These are phyloP conservation scores for Gallinago jamesoni DNA, from an alignment of 2,113 vertebrate species.

Conservation along the genomic window DNA sequence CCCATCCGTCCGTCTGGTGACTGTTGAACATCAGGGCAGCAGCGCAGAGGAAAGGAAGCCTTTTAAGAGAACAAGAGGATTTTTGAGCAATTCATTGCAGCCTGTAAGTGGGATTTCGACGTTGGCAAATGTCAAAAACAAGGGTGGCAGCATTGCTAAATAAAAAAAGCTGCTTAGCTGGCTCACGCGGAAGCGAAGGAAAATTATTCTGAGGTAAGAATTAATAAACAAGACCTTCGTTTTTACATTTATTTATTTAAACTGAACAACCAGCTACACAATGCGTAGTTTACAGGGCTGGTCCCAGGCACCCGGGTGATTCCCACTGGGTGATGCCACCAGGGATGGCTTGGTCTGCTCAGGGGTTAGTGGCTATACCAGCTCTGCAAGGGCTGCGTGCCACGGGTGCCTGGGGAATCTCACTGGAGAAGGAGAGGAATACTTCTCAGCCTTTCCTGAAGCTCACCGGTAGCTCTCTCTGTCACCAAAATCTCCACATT, in stretches of 20 bases:
- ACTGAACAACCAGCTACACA: not conserved
- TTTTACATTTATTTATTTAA: not conserved
- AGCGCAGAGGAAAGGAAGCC: not conserved
- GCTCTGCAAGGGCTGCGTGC: not conserved
- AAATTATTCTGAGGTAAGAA: not conserved
- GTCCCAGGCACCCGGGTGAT: not conserved
- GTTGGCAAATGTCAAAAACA: not conserved
- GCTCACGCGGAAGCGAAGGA: not conserved
- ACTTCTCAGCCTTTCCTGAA: not conserved
- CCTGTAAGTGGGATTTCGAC: not conserved
- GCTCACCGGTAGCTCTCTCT: not conserved
- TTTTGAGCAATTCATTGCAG: conserved; percentile 1
- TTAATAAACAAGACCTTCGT: not conserved
- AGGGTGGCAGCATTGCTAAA: not conserved
- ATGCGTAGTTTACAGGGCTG: not conserved
- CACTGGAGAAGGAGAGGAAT: not conserved
- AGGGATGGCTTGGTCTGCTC: not conserved
- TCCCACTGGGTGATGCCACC: not conserved
- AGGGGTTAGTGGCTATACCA: not conserved
- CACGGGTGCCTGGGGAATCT: not conserved
- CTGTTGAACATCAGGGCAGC: not conserved
- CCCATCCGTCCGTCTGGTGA: fast-evolving
- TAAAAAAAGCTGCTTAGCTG: not conserved
- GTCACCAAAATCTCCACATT: not conserved
- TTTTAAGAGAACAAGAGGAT: not conserved